A percentile compares a stretch with the other conserved stretches of the same genome.
Evolutionary conservation across 2,113 vertebrate genomes (phyloP).

Genomic region (Myrmecobius fasciatus): DNA sequence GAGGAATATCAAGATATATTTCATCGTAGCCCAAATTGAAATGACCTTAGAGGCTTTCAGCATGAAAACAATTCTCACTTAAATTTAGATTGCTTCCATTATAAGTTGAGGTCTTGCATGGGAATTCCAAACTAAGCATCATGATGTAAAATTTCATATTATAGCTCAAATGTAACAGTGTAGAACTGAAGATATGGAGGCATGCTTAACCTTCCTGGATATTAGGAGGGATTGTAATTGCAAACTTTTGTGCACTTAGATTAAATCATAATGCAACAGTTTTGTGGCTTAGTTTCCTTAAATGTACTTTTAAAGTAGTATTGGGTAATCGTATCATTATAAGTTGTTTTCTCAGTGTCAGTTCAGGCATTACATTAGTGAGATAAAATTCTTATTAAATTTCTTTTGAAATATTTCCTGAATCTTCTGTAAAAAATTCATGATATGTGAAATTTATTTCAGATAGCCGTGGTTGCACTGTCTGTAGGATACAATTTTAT

Average conservation of each 20-base stretch:
- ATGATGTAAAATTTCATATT: slow-evolving; percentile 58
- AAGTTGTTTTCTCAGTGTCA: slow-evolving; percentile 32
- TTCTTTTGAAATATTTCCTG: neutral
- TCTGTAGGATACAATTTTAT: neutral
- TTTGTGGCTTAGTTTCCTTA: slow-evolving; percentile 71
- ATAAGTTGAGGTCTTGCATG: slow-evolving; percentile 66
- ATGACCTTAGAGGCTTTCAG: slow-evolving; percentile 59
- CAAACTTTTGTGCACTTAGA: slow-evolving; percentile 64
- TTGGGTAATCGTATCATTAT: slow-evolving; percentile 39
- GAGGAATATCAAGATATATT: neutral
- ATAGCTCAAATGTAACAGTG: slow-evolving; percentile 27
- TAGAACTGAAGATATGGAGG: slow-evolving; percentile 53
- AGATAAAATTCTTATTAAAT: neutral
- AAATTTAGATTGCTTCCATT: slow-evolving; percentile 52
- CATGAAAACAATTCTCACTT: slow-evolving; percentile 63
- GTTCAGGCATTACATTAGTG: slow-evolving; percentile 35
- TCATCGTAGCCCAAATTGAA: slow-evolving; percentile 48
- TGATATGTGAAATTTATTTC: neutral
- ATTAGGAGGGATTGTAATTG: slow-evolving; percentile 48
- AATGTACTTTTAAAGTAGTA: slow-evolving; percentile 58
- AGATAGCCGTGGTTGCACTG: neutral
- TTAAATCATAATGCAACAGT: slow-evolving; percentile 75
- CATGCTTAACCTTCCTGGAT: slow-evolving; percentile 64
- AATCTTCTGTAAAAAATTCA: neutral
- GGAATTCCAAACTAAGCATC: slow-evolving; percentile 44